A percentile compares a stretch with the other conserved stretches of the same genome.
phyloP scores from a whole-genome alignment of 1,140 invertebrate species.

The Epicauta chinensis region DNA sequence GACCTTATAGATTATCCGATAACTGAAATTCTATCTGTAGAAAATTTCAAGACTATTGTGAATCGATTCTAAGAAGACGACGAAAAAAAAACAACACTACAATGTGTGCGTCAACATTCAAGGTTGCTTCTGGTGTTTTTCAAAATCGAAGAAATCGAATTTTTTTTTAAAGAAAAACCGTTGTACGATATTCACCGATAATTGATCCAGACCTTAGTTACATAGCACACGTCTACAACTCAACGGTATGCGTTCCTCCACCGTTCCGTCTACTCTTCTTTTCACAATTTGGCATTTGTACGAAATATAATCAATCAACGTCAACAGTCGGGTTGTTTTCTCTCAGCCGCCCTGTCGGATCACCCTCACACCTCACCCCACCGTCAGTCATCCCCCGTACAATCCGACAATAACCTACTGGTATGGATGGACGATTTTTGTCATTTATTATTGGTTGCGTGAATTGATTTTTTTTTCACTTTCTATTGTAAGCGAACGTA shows the following conservation, averaged over 20 bases:
- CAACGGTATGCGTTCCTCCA: slow-evolving; percentile 35
- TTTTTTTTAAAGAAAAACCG: too few relatives aligned
- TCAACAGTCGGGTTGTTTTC: slow-evolving; percentile 43
- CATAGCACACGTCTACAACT: slow-evolving; percentile 26
- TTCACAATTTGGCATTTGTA: slow-evolving; percentile 46
- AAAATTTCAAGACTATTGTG: too few relatives aligned
- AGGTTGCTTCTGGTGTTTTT: too few relatives aligned
- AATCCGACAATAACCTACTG: slow-evolving; percentile 42
- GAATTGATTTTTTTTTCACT: slow-evolving; percentile 39
- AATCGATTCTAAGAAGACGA: too few relatives aligned
- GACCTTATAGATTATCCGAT: background rate
- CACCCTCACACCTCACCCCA: slow-evolving; percentile 22
- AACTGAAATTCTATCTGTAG: too few relatives aligned
- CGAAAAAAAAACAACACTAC: too few relatives aligned
- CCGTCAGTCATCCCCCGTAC: slow-evolving; percentile 22
- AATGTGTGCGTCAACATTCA: too few relatives aligned
- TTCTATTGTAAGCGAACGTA: slow-evolving; percentile 25
- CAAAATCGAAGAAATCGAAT: too few relatives aligned
- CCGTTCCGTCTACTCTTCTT: slow-evolving; percentile 44
- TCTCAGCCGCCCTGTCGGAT: slow-evolving; percentile 34
- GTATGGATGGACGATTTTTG: slow-evolving; percentile 45
- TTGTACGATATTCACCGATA: slow-evolving; percentile 30
- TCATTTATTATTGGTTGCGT: slow-evolving; percentile 43
- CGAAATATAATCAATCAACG: slow-evolving; percentile 43
- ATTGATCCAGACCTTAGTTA: slow-evolving; percentile 35